A percentile compares a stretch with the other conserved stretches of the same genome.
phyloP scores from a whole-genome alignment of 2,113 vertebrate species.

The Ifrita kowaldi region DNA sequence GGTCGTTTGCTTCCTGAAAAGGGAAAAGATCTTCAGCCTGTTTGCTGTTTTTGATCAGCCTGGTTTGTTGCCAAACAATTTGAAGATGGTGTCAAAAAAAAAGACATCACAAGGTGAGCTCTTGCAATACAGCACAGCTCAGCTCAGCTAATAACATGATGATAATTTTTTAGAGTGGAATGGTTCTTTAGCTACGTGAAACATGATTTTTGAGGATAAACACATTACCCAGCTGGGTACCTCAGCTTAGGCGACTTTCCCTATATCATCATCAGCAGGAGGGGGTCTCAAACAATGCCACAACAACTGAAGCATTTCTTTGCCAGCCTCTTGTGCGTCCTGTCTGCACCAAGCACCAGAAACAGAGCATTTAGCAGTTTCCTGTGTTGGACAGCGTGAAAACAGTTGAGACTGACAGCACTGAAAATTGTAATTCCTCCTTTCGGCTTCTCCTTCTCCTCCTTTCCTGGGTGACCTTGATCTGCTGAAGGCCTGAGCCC shows the following conservation, averaged over 20 bases:
- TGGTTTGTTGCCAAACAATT: not conserved
- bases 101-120: not conserved
- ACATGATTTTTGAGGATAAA: not conserved
- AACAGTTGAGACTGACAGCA: not conserved
- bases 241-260: not conserved
- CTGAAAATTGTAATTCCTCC: not conserved
- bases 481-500: not conserved
- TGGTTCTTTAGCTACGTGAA: not conserved
- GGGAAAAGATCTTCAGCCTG: not conserved
- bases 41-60: not conserved
- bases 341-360: not conserved
- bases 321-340: not conserved
- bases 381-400: not conserved
- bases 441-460: not conserved
- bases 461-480: not conserved
- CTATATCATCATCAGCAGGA: not conserved
- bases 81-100: not conserved
- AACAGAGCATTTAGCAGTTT: not conserved
- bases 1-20: not conserved
- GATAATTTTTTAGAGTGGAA: not conserved
- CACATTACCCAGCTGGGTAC: not conserved
- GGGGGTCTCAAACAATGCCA: not conserved
- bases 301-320: not conserved
- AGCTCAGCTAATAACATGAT: not conserved
- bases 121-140: not conserved